phyloP scores from a whole-genome alignment of 2,113 vertebrate species.

The Mohoua ochrocephala region DNA sequence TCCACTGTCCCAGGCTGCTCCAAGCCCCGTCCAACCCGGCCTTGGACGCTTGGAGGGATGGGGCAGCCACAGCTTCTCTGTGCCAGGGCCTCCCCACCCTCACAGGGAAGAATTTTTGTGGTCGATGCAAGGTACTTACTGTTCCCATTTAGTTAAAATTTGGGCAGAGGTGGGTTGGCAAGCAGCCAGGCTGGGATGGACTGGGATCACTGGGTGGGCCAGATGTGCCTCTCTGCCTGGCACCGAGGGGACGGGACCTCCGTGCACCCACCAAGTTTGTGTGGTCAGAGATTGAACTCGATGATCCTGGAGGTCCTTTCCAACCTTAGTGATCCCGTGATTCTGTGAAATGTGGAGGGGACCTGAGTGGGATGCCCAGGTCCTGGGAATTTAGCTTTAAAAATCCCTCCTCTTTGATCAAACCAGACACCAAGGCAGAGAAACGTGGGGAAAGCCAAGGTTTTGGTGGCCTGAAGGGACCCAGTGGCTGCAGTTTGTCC shows the following conservation, averaged over 20 bases:
- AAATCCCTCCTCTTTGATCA: background rate
- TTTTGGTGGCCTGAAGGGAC: background rate
- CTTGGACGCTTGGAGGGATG: fast-evolving
- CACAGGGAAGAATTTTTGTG: background rate
- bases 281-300: background rate
- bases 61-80: background rate
- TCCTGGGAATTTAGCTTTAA: too few species aligned
- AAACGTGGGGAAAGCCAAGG: background rate
- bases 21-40: fast-evolving
- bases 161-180: background rate
- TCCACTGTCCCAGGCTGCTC: fast-evolving
- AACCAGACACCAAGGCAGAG: background rate
- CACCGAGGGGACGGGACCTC: fast-evolving
- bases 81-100: fast-evolving
- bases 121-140: background rate
- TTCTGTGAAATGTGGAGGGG: background rate
- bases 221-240: fast-evolving
- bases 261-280: fast-evolving
- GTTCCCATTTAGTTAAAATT: background rate
- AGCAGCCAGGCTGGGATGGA: background rate
- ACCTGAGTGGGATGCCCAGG: background rate
- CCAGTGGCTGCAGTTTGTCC: background rate
- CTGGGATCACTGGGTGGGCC: background rate
- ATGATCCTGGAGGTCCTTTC: background rate
- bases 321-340: background rate